A percentile compares a stretch with the other conserved stretches of the same genome.
Conservation (phyloP, 2,888 invertebrate genomes). For the Nephrotoma appendiculata region DNA sequence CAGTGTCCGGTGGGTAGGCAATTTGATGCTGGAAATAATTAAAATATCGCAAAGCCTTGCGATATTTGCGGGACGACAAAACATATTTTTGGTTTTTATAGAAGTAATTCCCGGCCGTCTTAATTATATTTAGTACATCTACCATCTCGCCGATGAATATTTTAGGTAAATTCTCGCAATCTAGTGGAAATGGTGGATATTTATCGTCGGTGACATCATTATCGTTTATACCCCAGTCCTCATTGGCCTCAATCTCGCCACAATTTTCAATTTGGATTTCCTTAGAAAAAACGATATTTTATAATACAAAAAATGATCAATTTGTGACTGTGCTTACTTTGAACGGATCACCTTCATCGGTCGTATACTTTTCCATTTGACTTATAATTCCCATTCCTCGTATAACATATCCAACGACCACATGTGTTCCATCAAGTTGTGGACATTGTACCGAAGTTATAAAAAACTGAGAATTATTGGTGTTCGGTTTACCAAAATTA, state of each 20-base stretch:
- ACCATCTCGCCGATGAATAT: constrained; percentile 20
- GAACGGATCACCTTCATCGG: constrained; percentile 41
- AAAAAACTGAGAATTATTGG: constrained; percentile 92
- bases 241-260: constrained; percentile 47
- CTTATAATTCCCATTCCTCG: constrained; percentile 56
- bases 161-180: constrained; percentile 32
- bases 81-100: constrained; percentile 44
- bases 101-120: constrained; percentile 55
- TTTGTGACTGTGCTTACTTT: constrained; percentile 33
- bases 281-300: constrained; percentile 28
- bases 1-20: background rate
- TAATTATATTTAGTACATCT: constrained; percentile 44
- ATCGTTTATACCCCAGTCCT: constrained; percentile 51
- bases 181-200: constrained; percentile 64
- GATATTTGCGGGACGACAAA: constrained; percentile 60
- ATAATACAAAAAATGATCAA: constrained; percentile 12
- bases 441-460: constrained; percentile 62
- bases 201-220: constrained; percentile 55
- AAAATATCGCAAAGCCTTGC: constrained; percentile 62
- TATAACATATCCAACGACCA: constrained; percentile 67
- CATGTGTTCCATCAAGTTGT: constrained; percentile 67
- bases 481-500: constrained; percentile 60
- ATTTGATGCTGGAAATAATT: constrained; percentile 25
- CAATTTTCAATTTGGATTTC: constrained; percentile 54
- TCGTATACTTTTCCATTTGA: constrained; percentile 51